phyloP scores from a whole-genome alignment of 2,888 invertebrate genomes.

The Pseudoips prasinana region DNA sequence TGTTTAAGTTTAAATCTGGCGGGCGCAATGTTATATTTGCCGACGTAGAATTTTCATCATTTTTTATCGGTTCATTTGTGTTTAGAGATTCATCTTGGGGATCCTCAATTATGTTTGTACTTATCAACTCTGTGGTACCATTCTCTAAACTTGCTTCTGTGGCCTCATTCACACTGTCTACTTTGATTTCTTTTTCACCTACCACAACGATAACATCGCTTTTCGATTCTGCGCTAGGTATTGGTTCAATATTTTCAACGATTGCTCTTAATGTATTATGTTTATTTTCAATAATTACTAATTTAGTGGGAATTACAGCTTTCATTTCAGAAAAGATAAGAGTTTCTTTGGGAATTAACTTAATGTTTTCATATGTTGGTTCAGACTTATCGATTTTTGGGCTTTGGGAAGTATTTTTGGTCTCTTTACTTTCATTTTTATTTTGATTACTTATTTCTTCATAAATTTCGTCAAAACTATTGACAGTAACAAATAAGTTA shows the following conservation, averaged over 20 bases:
- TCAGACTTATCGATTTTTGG: not conserved
- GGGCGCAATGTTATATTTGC: constrained; percentile 2
- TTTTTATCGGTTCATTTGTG: constrained; percentile 3
- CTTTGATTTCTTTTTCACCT: not conserved
- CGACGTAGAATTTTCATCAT: not conserved
- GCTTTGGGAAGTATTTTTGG: too few relatives aligned
- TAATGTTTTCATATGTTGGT: constrained; percentile 7
- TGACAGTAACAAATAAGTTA: constrained; percentile 57
- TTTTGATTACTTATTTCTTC: constrained; percentile 49
- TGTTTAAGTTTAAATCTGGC: not conserved
- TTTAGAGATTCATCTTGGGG: constrained; percentile 3
- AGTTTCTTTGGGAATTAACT: constrained; percentile 35
- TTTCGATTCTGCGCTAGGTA: not conserved
- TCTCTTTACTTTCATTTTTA: constrained; percentile 1
- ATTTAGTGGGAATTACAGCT: constrained; percentile 34
- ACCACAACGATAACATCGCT: not conserved
- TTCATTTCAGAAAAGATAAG: constrained; percentile 38
- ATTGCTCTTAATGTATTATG: constrained; percentile 42
- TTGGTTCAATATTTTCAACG: constrained; percentile 39
- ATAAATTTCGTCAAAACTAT: constrained; percentile 74
- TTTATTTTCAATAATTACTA: constrained; percentile 45
- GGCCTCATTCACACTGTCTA: too few relatives aligned
- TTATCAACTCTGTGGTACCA: too few relatives aligned
- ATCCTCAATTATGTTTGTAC: not conserved
- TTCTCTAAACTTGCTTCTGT: too few relatives aligned